Conservation (phyloP, 2,797 vertebrate species). For the Urophycis tenuis region DNA sequence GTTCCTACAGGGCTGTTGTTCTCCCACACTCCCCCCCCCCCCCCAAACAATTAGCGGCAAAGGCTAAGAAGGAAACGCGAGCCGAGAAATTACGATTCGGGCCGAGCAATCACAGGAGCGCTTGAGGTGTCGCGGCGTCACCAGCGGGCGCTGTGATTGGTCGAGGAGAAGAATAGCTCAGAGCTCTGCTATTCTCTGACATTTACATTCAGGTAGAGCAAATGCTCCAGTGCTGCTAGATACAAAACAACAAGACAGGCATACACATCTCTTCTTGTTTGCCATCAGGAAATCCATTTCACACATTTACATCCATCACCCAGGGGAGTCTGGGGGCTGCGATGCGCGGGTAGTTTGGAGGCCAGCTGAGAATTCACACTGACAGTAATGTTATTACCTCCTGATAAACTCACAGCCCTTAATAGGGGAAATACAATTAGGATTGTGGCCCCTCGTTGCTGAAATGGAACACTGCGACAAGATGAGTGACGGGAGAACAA, state of each 20-base stretch:
- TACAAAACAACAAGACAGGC: not conserved
- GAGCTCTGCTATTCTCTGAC: not conserved
- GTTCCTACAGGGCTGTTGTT: too few species aligned
- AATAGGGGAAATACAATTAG: not conserved
- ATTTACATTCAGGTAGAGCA: not conserved
- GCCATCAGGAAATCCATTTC: not conserved
- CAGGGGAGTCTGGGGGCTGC: too few species aligned
- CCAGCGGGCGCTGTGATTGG: too few species aligned
- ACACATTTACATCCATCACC: too few species aligned
- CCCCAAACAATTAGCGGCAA: not conserved
- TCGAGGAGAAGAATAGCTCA: not conserved
- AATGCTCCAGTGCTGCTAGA: not conserved
- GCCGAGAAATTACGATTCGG: not conserved
- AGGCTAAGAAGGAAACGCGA: not conserved
- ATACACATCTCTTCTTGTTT: not conserved
- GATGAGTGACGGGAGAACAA: not conserved
- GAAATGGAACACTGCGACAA: not conserved
- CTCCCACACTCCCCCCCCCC: too few species aligned
- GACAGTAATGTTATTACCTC: not conserved
- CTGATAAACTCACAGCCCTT: not conserved
- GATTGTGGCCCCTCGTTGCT: not conserved
- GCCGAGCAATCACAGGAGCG: too few species aligned
- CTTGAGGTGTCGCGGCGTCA: too few species aligned
- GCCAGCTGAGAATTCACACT: not conserved
- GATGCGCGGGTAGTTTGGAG: too few species aligned